Evolutionary conservation across 2,113 vertebrate species (phyloP), one percentile per base, ranked within the genome.

Genomic region (Ptychochromis oligacanthus): DNA sequence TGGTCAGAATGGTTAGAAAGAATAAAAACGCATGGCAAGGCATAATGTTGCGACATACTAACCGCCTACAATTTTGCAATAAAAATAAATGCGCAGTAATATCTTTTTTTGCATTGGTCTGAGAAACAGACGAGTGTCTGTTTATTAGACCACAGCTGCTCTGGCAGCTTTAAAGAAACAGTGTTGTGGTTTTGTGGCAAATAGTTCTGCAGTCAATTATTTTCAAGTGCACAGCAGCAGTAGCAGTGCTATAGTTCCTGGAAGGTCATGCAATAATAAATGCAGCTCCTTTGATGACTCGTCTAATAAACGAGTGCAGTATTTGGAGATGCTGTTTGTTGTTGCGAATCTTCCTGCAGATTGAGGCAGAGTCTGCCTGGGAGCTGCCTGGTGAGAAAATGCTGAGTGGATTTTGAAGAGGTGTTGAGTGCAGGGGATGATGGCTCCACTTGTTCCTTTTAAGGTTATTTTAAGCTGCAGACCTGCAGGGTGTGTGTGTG

Each of bases 401-500:
- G 83, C 86, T 75, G 82, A 89, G 92, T 89, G 87, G 91, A 91
- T 92, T 92, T 88, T 93, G 90, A 92, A 93, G 92, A 91, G 91
- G 92, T 93, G 91, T 93, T 94, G 90, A 93, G 89, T 89, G 90
- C 87, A 90, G 70, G 82, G 91, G 83, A 92, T 91, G 93, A 92
- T 92, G 92, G 89, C 90, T 86, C 81, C 64, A 81, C 90, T 88
- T 88, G 92, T 90, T 91, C 89, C 90, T 93, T 92, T 93, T 93
- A 92, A 88, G 89, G 92, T 93, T 95, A 94, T 95, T 94, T 95
- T 94, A 90, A 92, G 94, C 93, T 52, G 64, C 84, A 90, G 92
- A 92, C 92, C 94, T 93, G 88, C 91, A 83, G 93, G 88, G 87
- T 90, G 89, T 87, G 83, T 74, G 82, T 58, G 88, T 65, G 86